Base-by-base conservation (phyloP, 2,888 invertebrate genomes). In the Amiota mariae region DNA sequence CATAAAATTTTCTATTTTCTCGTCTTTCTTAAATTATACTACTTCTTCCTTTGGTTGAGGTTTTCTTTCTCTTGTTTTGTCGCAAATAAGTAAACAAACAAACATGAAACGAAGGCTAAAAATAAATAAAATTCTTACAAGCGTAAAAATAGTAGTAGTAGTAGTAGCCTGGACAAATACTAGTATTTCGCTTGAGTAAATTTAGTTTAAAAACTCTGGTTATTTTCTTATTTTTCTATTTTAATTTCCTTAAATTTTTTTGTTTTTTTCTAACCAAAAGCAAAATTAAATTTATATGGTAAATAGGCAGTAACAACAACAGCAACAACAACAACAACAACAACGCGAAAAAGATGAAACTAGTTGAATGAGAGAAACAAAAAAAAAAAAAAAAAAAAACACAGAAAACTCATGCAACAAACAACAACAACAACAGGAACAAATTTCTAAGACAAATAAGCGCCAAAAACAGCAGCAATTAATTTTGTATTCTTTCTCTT, bases 361-460 rank as follows among this genome's bases (percentile, higher is more conserved):
- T 57, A 56, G 24, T 51, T 36, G 24, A 51, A 51, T 10, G 20
- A 36, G 20, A 11, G 2, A 13, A 15, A 3, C 48, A 64, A 15
- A 13, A 9, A 13, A 13, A 24, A 24, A 1, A 24, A 1, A 24
- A 24, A 24, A n/a, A n/a, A n/a, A n/a, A n/a, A n/a, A n/a, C n/a
- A n/a, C n/a, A n/a, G n/a, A n/a, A n/a, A n/a, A n/a, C 24, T 24
- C 24, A n/a, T 36, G 63, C 46, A 46, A 20, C 46, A 63, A 46
- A 13, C 2, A 63, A 24, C n/a, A n/a, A 24, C 24, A 24, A 24
- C 36, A 36, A 36, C 36, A 78, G 82, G 82, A 86, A 84, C 82
- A 85, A 85, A 82, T 86, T 86, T 82, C 82, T 78, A 84, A 85
- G 85, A 87, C 87, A 85, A 85, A 87, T 87, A 86, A 85, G 82